Base-by-base conservation (phyloP, 2,888 invertebrate genomes). In the Drosophila koepferae region DNA sequence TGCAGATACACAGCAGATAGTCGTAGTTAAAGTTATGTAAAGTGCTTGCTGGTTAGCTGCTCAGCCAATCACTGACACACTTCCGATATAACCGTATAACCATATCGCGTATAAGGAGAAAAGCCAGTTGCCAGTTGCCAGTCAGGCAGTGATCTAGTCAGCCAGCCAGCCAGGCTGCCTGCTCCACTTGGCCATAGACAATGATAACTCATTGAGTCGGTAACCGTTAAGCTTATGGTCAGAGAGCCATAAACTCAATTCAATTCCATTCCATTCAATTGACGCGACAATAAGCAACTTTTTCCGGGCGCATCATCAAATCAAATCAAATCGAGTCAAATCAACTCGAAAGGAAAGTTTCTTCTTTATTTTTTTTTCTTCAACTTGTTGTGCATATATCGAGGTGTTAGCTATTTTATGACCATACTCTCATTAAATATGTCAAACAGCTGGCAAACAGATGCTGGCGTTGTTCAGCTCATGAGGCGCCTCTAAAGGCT, bases 151-250 rank as follows among this genome's bases (percentile, higher is more conserved):
- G 12, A 20, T 72, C 66, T 65, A 74, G 65, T 31, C 63, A 53
- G 40, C 16, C 23, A 6, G 48, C 16, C 23, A 6, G 48, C 18
- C 53, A 5, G 36, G 16, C 49, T n/a, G 49, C 6, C 51, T 82
- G 87, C 77, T 77, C 89, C 83, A 83, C 81, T 83, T 88, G 89
- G 74, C 71, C 58, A 62, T 59, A 77, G 65, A 77, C 82, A 88
- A 88, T 85, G 90, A 77, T 82, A 75, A 74, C 72, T 86, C 86
- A 82, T 88, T 85, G 76, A 81, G 48, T 66, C 63, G 28, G 54
- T 49, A 40, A 58, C 54, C 66, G 49, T 75, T 61, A 69, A 56
- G 36, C 79, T 74, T 67, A 64, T 80, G 58, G 63, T 40, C 61
- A 49, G 53, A 38, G 49, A 34, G 62, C 71, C 66, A 74, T 87